Conservation (phyloP, 2,797 vertebrate genomes). For the Mormyrus hasselquistii region DNA sequence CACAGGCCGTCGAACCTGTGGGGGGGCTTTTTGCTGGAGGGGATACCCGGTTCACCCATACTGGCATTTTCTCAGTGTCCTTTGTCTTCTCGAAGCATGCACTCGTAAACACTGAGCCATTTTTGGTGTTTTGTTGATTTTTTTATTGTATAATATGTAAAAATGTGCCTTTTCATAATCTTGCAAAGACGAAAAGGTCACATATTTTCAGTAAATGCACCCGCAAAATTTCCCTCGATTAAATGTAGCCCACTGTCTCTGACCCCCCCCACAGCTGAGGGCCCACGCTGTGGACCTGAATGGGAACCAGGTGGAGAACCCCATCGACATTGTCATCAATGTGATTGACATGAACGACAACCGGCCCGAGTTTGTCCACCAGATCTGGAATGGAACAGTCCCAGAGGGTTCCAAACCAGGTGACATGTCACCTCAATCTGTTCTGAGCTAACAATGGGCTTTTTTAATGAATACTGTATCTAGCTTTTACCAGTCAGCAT, state of each 20-base stretch:
- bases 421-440: conserved; percentile 43
- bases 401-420: conserved; percentile 93
- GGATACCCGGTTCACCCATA: not conserved
- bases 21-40: not conserved
- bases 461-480: not conserved
- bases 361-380: conserved; percentile 86
- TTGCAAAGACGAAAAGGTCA: not conserved
- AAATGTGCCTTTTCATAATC: not conserved
- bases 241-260: not conserved
- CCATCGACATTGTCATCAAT: conserved; percentile 96
- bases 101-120: not conserved
- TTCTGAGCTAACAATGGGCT: not conserved
- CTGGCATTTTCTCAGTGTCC: not conserved
- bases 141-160: not conserved
- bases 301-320: conserved; percentile 96
- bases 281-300: conserved; percentile 95
- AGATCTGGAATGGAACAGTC: conserved; percentile 89
- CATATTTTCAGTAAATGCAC: not conserved
- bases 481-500: conserved; percentile 3
- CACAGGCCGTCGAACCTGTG: not conserved
- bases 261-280: conserved; percentile 63
- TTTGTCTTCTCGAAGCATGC: not conserved
- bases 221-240: not conserved
- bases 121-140: not conserved
- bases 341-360: conserved; percentile 98